Conservation (phyloP, 2,113 vertebrate species). For the Aegotheles bennettii region DNA sequence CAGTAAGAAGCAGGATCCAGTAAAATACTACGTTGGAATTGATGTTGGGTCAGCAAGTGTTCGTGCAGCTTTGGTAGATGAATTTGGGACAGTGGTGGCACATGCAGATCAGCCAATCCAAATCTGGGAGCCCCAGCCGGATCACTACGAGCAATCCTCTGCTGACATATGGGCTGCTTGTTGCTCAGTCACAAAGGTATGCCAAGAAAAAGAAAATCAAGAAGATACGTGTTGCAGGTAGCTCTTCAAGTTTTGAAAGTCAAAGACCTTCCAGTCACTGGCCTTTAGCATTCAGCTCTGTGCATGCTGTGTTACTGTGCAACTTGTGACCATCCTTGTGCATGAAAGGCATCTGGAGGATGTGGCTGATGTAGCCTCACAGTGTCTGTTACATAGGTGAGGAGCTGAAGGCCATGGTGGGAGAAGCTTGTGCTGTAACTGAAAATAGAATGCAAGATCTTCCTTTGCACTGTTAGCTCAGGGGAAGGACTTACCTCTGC, state of each 20-base stretch:
- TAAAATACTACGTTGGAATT: slow-evolving; percentile 83
- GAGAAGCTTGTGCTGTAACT: neutral
- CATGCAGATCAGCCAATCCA: slow-evolving; percentile 81
- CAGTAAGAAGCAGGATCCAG: neutral
- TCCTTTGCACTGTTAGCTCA: neutral
- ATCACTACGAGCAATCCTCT: slow-evolving; percentile 91
- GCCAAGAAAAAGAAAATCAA: neutral
- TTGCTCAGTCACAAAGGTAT: slow-evolving; percentile 85
- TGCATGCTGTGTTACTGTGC: neutral
- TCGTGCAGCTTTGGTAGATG: slow-evolving; percentile 86
- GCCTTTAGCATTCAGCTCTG: neutral
- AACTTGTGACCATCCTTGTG: neutral
- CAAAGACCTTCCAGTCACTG: neutral
- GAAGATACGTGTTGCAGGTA: neutral
- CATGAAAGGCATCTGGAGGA: neutral
- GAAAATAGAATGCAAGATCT: neutral
- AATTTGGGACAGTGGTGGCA: slow-evolving; percentile 69
- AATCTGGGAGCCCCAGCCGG: slow-evolving; percentile 83
- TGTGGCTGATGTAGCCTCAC: neutral
- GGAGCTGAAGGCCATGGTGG: neutral
- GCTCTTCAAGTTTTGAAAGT: neutral
- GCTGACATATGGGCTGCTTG: slow-evolving; percentile 90
- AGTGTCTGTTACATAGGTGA: neutral
- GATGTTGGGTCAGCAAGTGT: slow-evolving; percentile 92
- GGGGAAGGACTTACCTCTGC: neutral